Evolutionary conservation across 2,797 vertebrate genomes (phyloP), one percentile per base, ranked within the genome.

Genomic region (Gorsachius magnificus): DNA sequence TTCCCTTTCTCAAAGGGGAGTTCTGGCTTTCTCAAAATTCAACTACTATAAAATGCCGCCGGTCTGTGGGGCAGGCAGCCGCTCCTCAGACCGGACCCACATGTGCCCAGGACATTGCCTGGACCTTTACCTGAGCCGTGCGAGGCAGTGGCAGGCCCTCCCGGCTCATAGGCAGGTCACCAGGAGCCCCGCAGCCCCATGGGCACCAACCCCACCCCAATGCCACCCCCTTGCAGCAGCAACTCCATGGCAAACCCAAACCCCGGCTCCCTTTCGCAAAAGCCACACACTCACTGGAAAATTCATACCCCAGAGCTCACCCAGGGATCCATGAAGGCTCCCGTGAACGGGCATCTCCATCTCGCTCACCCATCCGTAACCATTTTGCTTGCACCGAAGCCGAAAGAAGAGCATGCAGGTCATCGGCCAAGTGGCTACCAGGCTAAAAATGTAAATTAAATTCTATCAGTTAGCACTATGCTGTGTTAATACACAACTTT

Each of bases 21-120:
- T 17, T 89, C 35, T 35, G 2, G 0, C 60, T 83, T 36, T 61
- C 45, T 48, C 66, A 87, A 58, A 74, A 35, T 38, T 17, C 36
- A 82, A 69, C 28, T 54, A 33, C 68, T 21, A 15, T 35, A 87
- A 56, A 89, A 71, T 5, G 33, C 5, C 10, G 0, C 31, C n/a
- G 36, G 58, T 17, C 20, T 2, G 0, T 3, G 15, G 81, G 41
- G 33, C 75, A 35, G 35, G 54, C 6, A 1, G 45, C 24, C 5
- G 8, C 45, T 65, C 18, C 64, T 78, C 11, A 1, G 41, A 64
- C 13, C 0, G 0, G 64, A 88, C 11, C 17, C 35, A 22, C 0
- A 0, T 0, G 0, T 36, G 33, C 53, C 11, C 72, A 63, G 25
- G 48, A 50, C 24, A 60, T 19, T 31, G n/a, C 16, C 50, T 3